Evolutionary conservation across 2,113 vertebrate genomes (phyloP).

Genomic region (Maccullochella peelii): DNA sequence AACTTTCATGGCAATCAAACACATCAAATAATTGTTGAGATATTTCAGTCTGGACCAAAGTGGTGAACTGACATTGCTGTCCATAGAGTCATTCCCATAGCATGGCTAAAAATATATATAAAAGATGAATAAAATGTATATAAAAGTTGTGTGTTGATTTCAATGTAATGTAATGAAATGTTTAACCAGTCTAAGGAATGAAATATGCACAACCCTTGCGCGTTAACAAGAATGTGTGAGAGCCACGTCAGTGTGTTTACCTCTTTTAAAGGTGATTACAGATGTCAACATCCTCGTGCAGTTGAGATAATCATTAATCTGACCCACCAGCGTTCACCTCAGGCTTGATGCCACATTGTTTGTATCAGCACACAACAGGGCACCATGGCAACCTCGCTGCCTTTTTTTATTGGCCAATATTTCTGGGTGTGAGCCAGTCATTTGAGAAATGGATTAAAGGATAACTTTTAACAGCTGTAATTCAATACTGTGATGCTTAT

Average conservation of each 20-base stretch:
- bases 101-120: background rate
- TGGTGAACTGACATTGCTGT: background rate
- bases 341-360: slow-evolving; percentile 12
- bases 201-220: background rate
- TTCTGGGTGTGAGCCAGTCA: slow-evolving; percentile 2
- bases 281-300: background rate
- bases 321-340: background rate
- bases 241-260: background rate
- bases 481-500: background rate
- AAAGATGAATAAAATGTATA: background rate
- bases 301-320: slow-evolving; percentile 21
- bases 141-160: background rate
- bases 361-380: background rate
- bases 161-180: background rate
- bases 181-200: background rate
- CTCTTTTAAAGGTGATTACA: background rate
- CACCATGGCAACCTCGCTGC: background rate
- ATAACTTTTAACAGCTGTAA: background rate
- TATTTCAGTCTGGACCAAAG: background rate
- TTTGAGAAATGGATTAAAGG: background rate
- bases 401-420: background rate
- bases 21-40: background rate
- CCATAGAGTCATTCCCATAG: background rate
- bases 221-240: background rate
- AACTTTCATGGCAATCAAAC: background rate